phyloP scores from a whole-genome alignment of 2,113 vertebrate species.

The Desmodus rotundus region DNA sequence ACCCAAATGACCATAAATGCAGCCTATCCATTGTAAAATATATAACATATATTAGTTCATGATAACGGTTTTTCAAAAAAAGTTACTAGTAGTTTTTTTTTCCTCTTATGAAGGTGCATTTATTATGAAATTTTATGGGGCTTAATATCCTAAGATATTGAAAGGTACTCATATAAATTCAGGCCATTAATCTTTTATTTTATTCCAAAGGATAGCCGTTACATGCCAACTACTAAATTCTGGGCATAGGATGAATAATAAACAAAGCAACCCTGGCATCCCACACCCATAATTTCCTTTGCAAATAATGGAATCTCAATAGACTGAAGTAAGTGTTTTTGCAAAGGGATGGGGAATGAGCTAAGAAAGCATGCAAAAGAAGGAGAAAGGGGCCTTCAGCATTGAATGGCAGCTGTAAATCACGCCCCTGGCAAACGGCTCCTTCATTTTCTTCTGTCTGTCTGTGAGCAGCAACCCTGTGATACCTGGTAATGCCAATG shows the following conservation, averaged over 20 bases:
- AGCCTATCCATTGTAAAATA: neutral
- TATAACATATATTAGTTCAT: neutral
- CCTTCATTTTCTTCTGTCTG: neutral
- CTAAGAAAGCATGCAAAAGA: neutral
- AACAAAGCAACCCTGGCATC: neutral
- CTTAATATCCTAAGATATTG: neutral
- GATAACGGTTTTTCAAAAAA: neutral
- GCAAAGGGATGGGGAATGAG: neutral
- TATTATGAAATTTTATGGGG: neutral
- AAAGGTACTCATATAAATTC: neutral
- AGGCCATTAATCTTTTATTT: neutral
- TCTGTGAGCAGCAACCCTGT: neutral
- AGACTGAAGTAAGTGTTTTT: neutral
- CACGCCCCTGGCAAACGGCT: neutral
- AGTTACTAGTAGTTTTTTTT: neutral
- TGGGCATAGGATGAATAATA: no score
- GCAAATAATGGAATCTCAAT: neutral
- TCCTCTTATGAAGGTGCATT: neutral
- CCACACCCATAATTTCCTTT: neutral
- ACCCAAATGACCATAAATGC: neutral
- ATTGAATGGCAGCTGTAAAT: accelerated
- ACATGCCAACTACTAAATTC: neutral
- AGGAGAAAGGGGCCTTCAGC: accelerated
- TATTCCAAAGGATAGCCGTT: neutral
- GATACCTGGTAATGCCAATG: no score